Conservation (phyloP, 2,797 vertebrate species). For the Miichthys miiuy region DNA sequence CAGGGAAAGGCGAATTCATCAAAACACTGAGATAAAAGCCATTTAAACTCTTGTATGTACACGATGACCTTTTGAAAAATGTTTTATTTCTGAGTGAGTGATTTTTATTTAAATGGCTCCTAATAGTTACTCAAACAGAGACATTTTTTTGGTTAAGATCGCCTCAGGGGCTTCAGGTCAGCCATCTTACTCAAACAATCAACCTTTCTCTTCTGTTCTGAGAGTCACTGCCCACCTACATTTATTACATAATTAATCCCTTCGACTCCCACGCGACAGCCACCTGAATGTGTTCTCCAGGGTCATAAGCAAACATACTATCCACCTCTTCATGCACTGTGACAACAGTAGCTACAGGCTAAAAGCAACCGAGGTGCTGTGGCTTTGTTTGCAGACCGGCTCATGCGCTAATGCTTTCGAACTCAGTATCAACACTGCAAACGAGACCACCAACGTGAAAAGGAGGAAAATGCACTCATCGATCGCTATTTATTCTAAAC, state of each 20-base stretch:
- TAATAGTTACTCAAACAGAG: slow-evolving; percentile 61
- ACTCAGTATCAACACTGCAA: slow-evolving; percentile 17
- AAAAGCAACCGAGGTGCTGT: slow-evolving; percentile 15
- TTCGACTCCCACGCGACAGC: slow-evolving; percentile 50
- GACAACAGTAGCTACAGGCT: slow-evolving; percentile 59
- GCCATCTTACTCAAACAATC: slow-evolving; percentile 56
- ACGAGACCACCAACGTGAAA: not conserved
- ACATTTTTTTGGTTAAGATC: slow-evolving; percentile 34
- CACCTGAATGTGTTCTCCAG: slow-evolving; percentile 47
- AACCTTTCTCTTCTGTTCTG: slow-evolving; percentile 42
- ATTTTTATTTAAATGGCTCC: slow-evolving; percentile 43
- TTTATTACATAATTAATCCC: slow-evolving; percentile 73
- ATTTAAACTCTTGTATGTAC: slow-evolving; percentile 64
- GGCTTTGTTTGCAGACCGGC: slow-evolving; percentile 40
- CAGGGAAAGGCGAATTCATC: slow-evolving; percentile 60
- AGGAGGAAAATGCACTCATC: not conserved
- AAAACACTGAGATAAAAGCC: slow-evolving; percentile 65
- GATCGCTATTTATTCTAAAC: not conserved
- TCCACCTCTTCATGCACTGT: slow-evolving; percentile 48
- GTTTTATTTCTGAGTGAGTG: slow-evolving; percentile 45
- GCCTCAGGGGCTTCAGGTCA: slow-evolving; percentile 28
- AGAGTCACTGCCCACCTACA: slow-evolving; percentile 52
- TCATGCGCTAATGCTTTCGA: slow-evolving; percentile 27
- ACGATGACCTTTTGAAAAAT: slow-evolving; percentile 67
- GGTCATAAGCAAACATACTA: slow-evolving; percentile 60